Conservation (phyloP, 2,797 vertebrate genomes). For the Channa striata region DNA sequence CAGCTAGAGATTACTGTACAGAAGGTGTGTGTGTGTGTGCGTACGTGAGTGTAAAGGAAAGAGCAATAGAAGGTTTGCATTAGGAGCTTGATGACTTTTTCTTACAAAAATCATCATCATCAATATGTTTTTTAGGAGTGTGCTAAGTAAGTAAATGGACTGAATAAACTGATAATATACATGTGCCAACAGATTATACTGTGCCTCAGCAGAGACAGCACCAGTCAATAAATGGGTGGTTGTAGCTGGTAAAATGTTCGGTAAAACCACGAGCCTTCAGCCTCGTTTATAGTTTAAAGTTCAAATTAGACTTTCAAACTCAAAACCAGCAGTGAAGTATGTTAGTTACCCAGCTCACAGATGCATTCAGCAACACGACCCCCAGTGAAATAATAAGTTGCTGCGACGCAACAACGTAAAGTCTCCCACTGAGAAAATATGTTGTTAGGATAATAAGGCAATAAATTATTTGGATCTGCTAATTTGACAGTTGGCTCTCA, state of each 20-base stretch:
- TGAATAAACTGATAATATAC: slow-evolving; percentile 41
- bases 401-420: slow-evolving; percentile 55
- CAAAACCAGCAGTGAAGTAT: slow-evolving; percentile 41
- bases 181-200: slow-evolving; percentile 48
- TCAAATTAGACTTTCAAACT: slow-evolving; percentile 8
- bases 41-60: neutral
- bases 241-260: slow-evolving; percentile 27
- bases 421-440: slow-evolving; percentile 62
- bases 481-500: slow-evolving; percentile 64
- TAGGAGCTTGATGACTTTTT: neutral
- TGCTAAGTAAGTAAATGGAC: slow-evolving; percentile 35
- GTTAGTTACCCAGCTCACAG: slow-evolving; percentile 43
- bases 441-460: slow-evolving; percentile 68
- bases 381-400: slow-evolving; percentile 61
- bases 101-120: neutral
- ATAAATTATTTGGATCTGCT: slow-evolving; percentile 72
- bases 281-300: slow-evolving; percentile 13
- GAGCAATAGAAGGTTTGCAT: slow-evolving; percentile 17
- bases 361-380: slow-evolving; percentile 57
- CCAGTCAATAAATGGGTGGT: slow-evolving; percentile 32
- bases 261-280: slow-evolving; percentile 14
- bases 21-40: slow-evolving; percentile 19
- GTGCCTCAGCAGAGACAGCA: slow-evolving; percentile 47
- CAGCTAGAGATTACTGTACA: slow-evolving; percentile 36
- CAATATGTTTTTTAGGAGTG: slow-evolving; percentile 22